Base-by-base conservation (phyloP, 2,113 vertebrate species). In the Pseudolaguvia tuberculata region DNA sequence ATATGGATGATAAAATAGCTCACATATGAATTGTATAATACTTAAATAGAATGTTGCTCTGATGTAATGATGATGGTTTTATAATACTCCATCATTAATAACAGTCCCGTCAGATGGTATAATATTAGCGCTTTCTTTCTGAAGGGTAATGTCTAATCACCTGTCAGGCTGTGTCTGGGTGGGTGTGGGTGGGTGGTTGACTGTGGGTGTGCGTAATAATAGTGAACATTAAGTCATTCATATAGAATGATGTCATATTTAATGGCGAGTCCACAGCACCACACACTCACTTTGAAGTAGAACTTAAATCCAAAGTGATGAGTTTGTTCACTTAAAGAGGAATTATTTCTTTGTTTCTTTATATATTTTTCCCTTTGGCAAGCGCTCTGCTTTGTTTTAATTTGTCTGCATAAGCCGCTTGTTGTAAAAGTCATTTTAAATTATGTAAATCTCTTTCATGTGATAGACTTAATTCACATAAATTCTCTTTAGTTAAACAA, bases 211-310 rank as follows among this genome's bases (percentile, higher is more conserved):
- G 73, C 79, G 66, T 69, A 39, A 51, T 82, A 76, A 84, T 50
- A 77, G 82, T 79, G 83, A 69, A 83, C 65, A 56, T 72, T 48
- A 70, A 77, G 72, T 78, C 78, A 35, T 65, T 70, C 74, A 70
- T 31, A 78, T 58, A 65, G 72, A 65, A 65, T 86, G 86, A 89
- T 78, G 79, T 87, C 84, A 87, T 47, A 72, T 47, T 58, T 69
- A 55, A 55, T 55, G 25, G 62, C 75, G 74, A 55, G 79, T 79
- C 68, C 83, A 81, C 68, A 83, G 68, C 69, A 73, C 57, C 82
- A 87, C 78, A 84, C 48, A 70, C 51, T 67, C 75, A 73, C 80
- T 77, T 78, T 84, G 80, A 86, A 76, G 78, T 83, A 74, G 78
- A 76, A 11, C 65, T 82, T 77, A 67, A 47, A 67, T 81, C 14